Conservation (phyloP, 2,888 invertebrate genomes). For the Acanthopleura granulata region DNA sequence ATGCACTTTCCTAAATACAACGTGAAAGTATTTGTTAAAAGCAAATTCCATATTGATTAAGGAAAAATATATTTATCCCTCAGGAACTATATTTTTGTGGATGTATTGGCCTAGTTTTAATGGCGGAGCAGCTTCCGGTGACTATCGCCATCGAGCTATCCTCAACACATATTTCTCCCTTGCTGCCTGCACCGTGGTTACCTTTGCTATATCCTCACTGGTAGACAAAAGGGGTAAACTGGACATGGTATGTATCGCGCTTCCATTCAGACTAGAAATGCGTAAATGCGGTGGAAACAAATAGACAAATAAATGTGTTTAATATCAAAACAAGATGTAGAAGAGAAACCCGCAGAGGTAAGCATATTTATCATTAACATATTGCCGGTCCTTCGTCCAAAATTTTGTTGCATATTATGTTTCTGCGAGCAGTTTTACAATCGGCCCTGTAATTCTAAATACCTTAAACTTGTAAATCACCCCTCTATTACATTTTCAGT, state of each 20-base stretch:
- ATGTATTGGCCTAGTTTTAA: constrained; percentile 98
- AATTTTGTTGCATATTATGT: too few species aligned
- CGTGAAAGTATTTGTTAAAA: too few species aligned
- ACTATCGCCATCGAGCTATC: constrained; percentile 85
- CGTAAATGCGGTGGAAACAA: not conserved
- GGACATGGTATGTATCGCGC: constrained; percentile 51
- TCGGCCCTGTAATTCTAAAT: too few species aligned
- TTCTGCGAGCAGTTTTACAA: too few species aligned
- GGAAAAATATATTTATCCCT: not conserved
- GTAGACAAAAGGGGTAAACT: constrained; percentile 69
- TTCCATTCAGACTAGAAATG: too few species aligned
- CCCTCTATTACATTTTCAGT: too few species aligned
- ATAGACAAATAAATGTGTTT: not conserved
- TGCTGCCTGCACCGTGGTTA: constrained; percentile 82
- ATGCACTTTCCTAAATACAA: too few species aligned
- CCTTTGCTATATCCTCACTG: constrained; percentile 85
- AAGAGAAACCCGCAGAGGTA: too few species aligned
- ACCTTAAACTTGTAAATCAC: too few species aligned
- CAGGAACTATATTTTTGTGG: constrained; percentile 94
- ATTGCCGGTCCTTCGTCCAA: too few species aligned
- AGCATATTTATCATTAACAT: too few species aligned
- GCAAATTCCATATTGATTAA: too few species aligned
- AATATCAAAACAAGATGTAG: not conserved
- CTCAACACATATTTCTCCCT: constrained; percentile 93
- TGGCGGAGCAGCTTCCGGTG: constrained; percentile 78